phyloP scores from a whole-genome alignment of 2,888 invertebrate genomes.

The Ephialtes manifestator region DNA sequence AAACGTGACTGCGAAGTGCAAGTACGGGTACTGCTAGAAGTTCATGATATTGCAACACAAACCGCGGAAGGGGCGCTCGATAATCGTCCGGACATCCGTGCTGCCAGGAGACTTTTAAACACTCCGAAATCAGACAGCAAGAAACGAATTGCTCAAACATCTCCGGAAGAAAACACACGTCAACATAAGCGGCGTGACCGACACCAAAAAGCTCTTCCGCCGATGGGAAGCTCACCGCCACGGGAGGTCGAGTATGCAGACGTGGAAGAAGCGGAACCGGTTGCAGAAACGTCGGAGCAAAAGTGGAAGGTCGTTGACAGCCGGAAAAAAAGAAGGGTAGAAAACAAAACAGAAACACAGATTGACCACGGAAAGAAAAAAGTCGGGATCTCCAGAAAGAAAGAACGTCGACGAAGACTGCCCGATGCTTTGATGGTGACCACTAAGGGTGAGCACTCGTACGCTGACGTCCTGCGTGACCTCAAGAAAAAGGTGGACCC shows the following conservation, averaged over 20 bases:
- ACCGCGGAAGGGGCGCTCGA: neutral
- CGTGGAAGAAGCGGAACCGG: neutral
- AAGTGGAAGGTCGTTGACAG: neutral
- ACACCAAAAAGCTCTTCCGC: neutral
- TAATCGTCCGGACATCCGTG: too few relatives aligned
- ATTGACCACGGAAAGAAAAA: neutral
- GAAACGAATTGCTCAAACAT: neutral
- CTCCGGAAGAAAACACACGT: neutral
- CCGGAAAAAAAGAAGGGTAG: neutral
- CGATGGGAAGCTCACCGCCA: neutral
- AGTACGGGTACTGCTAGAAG: too few relatives aligned
- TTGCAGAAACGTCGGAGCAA: neutral
- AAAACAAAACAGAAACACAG: neutral
- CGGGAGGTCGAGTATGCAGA: neutral
- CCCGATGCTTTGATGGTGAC: constrained; percentile 6
- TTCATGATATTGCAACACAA: too few relatives aligned
- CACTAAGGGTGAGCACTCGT: neutral
- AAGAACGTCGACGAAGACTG: neutral
- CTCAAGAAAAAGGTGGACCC: constrained; percentile 31
- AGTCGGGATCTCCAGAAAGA: neutral
- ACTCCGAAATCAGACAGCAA: neutral
- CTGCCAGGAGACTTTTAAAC: constrained; percentile 1
- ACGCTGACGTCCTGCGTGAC: constrained; percentile 29
- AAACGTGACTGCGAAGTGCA: neutral
- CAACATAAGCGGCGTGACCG: constrained; percentile 2